These are phyloP conservation scores for Cyprinodon diabolis DNA, from an alignment of 2,797 vertebrate species.

Conservation along the genomic window DNA sequence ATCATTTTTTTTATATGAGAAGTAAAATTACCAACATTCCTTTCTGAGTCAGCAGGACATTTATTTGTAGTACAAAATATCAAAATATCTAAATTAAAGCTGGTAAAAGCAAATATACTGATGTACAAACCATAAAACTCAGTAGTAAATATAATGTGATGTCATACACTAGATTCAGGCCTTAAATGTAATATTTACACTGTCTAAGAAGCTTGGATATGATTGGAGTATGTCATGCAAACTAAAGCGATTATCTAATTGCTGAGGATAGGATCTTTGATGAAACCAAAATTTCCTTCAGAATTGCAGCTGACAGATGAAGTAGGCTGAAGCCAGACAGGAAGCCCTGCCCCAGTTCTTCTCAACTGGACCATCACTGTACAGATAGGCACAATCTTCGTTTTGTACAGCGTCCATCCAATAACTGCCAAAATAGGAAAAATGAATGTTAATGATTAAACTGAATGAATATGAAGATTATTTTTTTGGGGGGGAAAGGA, in stretches of 20 bases:
- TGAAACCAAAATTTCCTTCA: neutral
- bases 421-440: slow-evolving; percentile 60
- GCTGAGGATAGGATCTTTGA: slow-evolving; percentile 13
- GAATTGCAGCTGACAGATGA: slow-evolving; percentile 72
- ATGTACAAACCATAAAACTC: neutral
- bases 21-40: slow-evolving; percentile 13
- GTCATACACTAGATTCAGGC: neutral
- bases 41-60: slow-evolving; percentile 24
- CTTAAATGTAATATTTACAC: neutral
- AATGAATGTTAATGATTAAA: neutral
- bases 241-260: slow-evolving; percentile 1
- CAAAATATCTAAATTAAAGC: neutral
- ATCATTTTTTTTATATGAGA: slow-evolving; percentile 55
- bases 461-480: neutral
- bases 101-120: neutral
- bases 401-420: slow-evolving; percentile 11
- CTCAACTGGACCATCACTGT: accelerated
- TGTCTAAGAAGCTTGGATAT: slow-evolving; percentile 9
- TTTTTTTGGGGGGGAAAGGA: neutral
- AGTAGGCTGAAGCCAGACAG: slow-evolving; percentile 40
- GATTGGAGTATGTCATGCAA: slow-evolving; percentile 13
- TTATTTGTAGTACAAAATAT: neutral
- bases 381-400: slow-evolving; percentile 62
- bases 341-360: slow-evolving; percentile 52
- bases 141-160: neutral